Conservation (phyloP, 2,113 vertebrate species). For the Laticauda laticaudata region DNA sequence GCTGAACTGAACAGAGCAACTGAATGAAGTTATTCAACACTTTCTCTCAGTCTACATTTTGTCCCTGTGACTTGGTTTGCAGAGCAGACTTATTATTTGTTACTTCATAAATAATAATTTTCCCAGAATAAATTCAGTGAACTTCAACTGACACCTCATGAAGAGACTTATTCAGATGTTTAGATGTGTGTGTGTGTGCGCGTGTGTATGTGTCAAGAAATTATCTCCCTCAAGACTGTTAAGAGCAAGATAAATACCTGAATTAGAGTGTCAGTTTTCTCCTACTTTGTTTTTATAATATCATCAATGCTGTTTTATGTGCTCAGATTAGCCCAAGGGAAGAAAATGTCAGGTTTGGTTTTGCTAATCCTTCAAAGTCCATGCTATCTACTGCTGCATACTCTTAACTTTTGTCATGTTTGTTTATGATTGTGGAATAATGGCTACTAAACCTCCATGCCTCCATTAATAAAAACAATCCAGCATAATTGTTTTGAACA, state of each 20-base stretch:
- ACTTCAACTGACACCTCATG: background rate
- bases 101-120: background rate
- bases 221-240: background rate
- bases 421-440: background rate
- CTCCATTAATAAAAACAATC: background rate
- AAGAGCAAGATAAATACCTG: slow-evolving; percentile 4
- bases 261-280: background rate
- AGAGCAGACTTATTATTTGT: background rate
- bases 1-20: background rate
- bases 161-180: background rate
- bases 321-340: background rate
- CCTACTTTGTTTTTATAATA: background rate
- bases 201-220: background rate
- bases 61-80: background rate
- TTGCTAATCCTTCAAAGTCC: background rate
- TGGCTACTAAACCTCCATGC: background rate
- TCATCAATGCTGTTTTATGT: background rate
- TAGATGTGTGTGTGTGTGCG: background rate
- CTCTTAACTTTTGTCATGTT: slow-evolving; percentile 1
- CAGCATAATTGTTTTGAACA: background rate
- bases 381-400: background rate
- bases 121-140: slow-evolving; percentile 3
- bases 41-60: background rate
- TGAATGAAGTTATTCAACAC: background rate
- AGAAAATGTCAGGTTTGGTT: background rate